phyloP scores from a whole-genome alignment of 2,797 vertebrate genomes.

The Astyanax mexicanus region DNA sequence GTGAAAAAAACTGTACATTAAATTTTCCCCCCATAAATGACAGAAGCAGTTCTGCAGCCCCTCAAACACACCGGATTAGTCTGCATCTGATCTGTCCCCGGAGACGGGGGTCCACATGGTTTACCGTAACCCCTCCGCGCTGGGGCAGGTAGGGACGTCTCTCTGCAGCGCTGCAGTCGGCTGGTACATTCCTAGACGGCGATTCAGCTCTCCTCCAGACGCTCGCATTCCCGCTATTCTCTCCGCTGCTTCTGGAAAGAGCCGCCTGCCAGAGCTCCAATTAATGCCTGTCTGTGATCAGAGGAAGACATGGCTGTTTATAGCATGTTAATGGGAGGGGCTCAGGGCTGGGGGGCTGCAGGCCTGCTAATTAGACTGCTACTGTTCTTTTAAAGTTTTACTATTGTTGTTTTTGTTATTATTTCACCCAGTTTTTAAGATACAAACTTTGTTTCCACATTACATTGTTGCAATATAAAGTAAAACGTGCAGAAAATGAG shows the following conservation, averaged over 20 bases:
- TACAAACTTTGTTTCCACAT: too few species aligned
- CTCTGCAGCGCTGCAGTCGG: slow-evolving; percentile 49
- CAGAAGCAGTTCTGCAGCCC: background rate
- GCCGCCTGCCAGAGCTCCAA: slow-evolving; percentile 12
- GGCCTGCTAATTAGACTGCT: slow-evolving; percentile 23
- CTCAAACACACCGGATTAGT: background rate
- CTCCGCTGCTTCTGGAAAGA: slow-evolving; percentile 4
- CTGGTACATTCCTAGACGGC: slow-evolving; percentile 79
- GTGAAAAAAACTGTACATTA: background rate
- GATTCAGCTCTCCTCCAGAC: slow-evolving; percentile 71
- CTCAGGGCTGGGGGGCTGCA: slow-evolving; percentile 41
- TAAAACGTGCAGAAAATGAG: too few species aligned
- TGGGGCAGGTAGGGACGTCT: slow-evolving; percentile 68
- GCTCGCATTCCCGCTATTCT: slow-evolving; percentile 3
- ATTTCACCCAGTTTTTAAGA: too few species aligned
- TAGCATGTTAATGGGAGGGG: slow-evolving; percentile 2
- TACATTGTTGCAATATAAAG: too few species aligned
- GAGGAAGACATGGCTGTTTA: slow-evolving; percentile 26
- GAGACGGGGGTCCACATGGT: slow-evolving; percentile 10
- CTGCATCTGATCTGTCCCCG: slow-evolving; percentile 59
- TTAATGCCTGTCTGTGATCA: slow-evolving; percentile 41
- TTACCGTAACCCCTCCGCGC: slow-evolving; percentile 71
- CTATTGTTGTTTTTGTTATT: too few species aligned
- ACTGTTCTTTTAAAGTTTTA: too few species aligned
- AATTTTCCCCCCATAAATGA: background rate